Percentiles rank a stretch among this genome's conserved stretches.
Conservation (phyloP, 2,888 invertebrate genomes). For the Hydrotaea diabolus region DNA sequence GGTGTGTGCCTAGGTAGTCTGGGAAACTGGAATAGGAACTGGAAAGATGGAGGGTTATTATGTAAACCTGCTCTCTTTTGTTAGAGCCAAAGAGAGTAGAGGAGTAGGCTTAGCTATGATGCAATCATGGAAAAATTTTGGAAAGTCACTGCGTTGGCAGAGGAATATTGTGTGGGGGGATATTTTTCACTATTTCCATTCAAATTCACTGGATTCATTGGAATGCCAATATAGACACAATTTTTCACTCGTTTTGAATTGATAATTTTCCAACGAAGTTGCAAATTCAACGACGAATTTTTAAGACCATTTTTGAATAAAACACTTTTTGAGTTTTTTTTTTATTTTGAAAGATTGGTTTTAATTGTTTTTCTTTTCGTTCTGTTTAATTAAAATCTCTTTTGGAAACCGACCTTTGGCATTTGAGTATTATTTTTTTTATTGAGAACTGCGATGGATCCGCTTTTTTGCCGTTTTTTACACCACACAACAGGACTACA, state of each 20-base stretch:
- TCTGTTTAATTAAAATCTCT: conserved; percentile 12
- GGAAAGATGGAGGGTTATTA: conserved; percentile 45
- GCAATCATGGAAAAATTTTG: conserved; percentile 52
- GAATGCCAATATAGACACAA: conserved; percentile 48
- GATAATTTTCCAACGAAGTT: not conserved
- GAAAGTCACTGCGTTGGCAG: not conserved
- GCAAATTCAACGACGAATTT: not conserved
- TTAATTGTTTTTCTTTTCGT: conserved; percentile 7
- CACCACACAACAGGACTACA: conserved; percentile 79
- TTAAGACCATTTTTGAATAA: not conserved
- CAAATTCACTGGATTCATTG: not conserved
- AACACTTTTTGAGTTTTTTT: not conserved
- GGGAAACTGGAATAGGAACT: not conserved
- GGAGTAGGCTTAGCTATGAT: conserved; percentile 49
- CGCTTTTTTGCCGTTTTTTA: conserved; percentile 68
- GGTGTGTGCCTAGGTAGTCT: not conserved
- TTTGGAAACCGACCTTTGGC: conserved; percentile 54
- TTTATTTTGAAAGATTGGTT: no score
- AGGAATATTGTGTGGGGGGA: not conserved
- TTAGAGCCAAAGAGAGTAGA: conserved; percentile 11
- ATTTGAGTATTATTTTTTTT: conserved; percentile 45
- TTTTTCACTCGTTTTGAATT: conserved; percentile 48
- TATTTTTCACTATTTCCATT: not conserved
- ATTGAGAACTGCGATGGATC: conserved; percentile 43
- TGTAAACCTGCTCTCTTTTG: conserved; percentile 35